Conservation (phyloP, 1,140 invertebrate species). For the Ladona fulva region DNA sequence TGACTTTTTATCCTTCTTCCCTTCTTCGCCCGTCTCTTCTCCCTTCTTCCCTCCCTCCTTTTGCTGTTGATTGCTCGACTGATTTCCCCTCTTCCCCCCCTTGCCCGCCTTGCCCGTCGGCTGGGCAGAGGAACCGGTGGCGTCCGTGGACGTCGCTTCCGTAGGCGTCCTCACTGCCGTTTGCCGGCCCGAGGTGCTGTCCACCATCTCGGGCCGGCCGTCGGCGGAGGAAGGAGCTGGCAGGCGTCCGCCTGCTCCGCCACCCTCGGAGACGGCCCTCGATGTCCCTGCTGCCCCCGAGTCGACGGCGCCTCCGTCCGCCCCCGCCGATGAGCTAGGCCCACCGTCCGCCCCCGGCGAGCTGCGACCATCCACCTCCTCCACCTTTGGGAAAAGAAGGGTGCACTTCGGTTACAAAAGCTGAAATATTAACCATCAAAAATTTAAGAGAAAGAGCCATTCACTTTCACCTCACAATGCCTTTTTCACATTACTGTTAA, state of each 20-base stretch:
- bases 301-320: neutral
- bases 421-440: no score
- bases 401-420: no score
- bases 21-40: neutral
- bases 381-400: neutral
- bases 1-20: neutral
- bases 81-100: neutral
- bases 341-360: neutral
- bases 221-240: neutral
- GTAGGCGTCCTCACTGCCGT: neutral
- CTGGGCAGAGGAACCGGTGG: neutral
- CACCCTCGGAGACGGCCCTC: no score
- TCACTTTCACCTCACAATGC: no score
- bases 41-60: neutral
- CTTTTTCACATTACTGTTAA: no score
- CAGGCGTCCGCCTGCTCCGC: neutral
- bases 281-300: neutral
- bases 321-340: neutral
- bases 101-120: neutral
- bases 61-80: neutral
- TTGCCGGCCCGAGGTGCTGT: neutral
- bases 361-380: neutral
- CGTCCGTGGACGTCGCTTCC: neutral
- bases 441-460: no score
- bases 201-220: neutral